These are phyloP conservation scores for Clinocottus analis DNA, from an alignment of 2,113 vertebrate genomes.

Conservation along the genomic window DNA sequence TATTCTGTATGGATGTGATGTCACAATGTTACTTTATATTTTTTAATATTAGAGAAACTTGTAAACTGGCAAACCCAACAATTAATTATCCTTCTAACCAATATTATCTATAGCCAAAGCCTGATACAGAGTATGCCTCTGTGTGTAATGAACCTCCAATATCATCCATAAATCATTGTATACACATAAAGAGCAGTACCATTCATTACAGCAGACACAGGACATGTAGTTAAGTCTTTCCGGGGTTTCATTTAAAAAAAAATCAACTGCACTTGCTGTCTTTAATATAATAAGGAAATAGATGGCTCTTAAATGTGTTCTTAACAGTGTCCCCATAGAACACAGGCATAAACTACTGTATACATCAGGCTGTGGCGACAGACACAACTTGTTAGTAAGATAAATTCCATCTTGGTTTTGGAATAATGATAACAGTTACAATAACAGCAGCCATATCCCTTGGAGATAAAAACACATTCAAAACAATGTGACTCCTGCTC, in stretches of 20 bases:
- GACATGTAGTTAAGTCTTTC: not conserved
- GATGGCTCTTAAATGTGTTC: conserved; percentile 21
- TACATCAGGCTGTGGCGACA: not conserved
- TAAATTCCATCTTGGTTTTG: conserved; percentile 4
- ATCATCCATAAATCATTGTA: not conserved
- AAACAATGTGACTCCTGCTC: not conserved
- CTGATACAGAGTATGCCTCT: not conserved
- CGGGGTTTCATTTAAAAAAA: not conserved
- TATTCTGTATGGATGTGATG: not conserved
- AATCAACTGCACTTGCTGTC: not conserved
- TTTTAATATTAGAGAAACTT: not conserved
- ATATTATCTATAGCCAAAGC: not conserved
- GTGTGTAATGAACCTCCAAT: not conserved
- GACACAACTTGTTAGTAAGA: not conserved
- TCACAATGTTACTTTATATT: no score
- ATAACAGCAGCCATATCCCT: not conserved
- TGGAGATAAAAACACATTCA: not conserved
- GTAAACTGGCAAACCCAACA: not conserved
- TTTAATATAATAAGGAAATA: not conserved
- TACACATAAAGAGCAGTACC: not conserved
- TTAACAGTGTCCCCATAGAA: not conserved
- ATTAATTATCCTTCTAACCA: not conserved
- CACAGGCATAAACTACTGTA: not conserved
- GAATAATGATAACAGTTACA: not conserved
- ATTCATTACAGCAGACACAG: not conserved